Conservation (phyloP, 2,113 vertebrate genomes). For the Monopterus albus region DNA sequence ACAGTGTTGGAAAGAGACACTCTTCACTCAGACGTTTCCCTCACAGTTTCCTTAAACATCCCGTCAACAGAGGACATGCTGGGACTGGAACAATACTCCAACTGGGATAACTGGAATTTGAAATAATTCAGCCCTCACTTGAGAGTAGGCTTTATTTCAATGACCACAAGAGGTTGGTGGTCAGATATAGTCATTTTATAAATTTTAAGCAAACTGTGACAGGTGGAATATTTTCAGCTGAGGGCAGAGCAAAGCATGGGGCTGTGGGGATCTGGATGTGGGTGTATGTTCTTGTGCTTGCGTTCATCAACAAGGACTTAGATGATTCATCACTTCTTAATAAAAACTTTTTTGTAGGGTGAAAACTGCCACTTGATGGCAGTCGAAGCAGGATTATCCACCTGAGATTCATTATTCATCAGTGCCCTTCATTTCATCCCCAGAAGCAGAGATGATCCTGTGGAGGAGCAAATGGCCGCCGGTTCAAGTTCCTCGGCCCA, state of each 20-base stretch:
- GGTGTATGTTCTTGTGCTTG: too few relatives aligned
- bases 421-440: conserved; percentile 36
- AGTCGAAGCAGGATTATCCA: conserved; percentile 9
- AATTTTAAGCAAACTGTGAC: too few relatives aligned
- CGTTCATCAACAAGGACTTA: too few relatives aligned
- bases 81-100: too few relatives aligned
- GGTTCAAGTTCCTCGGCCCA: conserved; percentile 54
- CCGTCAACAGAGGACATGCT: conserved; percentile 6
- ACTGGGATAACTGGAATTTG: neutral
- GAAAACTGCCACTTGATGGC: conserved; percentile 22
- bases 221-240: too few relatives aligned
- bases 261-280: too few relatives aligned
- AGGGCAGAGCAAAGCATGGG: too few relatives aligned
- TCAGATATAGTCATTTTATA: too few relatives aligned
- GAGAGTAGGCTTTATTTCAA: too few relatives aligned
- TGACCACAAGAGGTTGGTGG: too few relatives aligned
- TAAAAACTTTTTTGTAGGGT: too few relatives aligned
- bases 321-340: too few relatives aligned
- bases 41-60: conserved; percentile 33
- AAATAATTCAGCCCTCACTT: neutral
- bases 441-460: conserved; percentile 13
- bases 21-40: neutral
- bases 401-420: neutral
- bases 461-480: conserved; percentile 25
- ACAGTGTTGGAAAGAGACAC: neutral